Evolutionary conservation across 2,113 vertebrate species (phyloP), one percentile per base, ranked within the genome.

Genomic region (Bambusicola thoracicus): DNA sequence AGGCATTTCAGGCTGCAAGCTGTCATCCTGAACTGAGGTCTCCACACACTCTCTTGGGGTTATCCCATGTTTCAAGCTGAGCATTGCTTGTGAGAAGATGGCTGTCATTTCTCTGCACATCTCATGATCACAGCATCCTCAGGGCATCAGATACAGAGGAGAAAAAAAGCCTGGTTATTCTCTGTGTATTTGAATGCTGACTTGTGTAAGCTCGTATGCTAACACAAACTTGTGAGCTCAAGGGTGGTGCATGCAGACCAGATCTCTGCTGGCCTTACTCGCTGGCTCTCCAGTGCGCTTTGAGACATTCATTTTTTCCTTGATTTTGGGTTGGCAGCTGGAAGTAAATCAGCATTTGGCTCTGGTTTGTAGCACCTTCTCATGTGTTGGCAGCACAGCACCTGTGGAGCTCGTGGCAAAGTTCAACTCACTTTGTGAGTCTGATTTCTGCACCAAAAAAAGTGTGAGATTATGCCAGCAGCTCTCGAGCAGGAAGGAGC

Each of bases 281-380:
- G 9, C 27, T 2, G 1, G 3, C 24, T 66, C 49, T 69, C 32
- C 19, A 7, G 27, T 14, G 24, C n/a, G 3, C 27, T 62, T 38
- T 2, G 27, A 86, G 74, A 40, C 70, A 67, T 36, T 68, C 90
- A 75, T 74, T 75, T 61, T 80, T 5, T 9, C 34, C 68, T 72
- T 17, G 5, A 41, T 40, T 34, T 61, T 56, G 72, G 32, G 32
- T 53, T 74, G 79, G 46, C 65, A 77, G 74, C 46, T 68, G 38
- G 16, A 32, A 79, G 12, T 25, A 29, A 49, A 48, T 59, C 11
- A 24, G 19, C 14, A 36, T 89, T 86, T 59, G 91, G 41, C 84
- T 87, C 68, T 73, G 84, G 46, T 65, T 79, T 74, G 59, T 73
- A 78, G 84, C 88, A 91, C 84, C 81, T 88, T 81, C 66, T 85